Base-by-base conservation (phyloP, 2,113 vertebrate genomes). In the Loxodonta africana region DNA sequence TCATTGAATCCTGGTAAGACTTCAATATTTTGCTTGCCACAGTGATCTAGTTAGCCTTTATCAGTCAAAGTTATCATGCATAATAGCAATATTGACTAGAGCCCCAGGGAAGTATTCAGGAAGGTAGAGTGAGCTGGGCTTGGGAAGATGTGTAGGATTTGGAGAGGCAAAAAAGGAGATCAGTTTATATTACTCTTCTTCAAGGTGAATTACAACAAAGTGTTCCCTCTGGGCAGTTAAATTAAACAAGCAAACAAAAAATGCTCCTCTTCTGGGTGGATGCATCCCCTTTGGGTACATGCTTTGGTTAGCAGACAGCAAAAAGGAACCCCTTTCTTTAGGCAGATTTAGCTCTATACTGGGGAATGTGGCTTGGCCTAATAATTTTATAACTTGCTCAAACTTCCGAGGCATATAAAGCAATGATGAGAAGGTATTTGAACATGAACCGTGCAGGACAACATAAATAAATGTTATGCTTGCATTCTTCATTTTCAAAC, bases 401-500 rank as follows among this genome's bases (percentile, higher is more conserved):
- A 51, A 71, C 12, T 95, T 88, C 57, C 41, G 18, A 83, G 87
- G 6, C 21, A 14, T 18, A 21, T 7, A 88, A 62, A 8, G 25
- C 18, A 80, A 81, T 37, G 88, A 28, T 30, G 23, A 67, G 48
- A 51, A 10, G 10, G 2, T 30, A 57, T 67, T 23, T 94, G 37
- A 30, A 62, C 25, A 30, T 73, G 33, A 95, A 71, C 14, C 67
- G n/a, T 73, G 60, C 74, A 94, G 37, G 44, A 48, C 85, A 8
- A 63, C 15, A 81, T 53, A 85, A 88, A 77, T 77, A 17, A 77
- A 78, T 4, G n/a, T 73, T 67, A 76, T 57, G 17, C 1, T 33
- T 90, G 51, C 41, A 23, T 78, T 82, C 41, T 77, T 88, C 28
- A 81, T 78, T 92, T 95, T 93, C 46, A 89, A 23, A 71, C 78